phyloP scores from a whole-genome alignment of 1,140 invertebrate species.

The Hyles vespertilio region DNA sequence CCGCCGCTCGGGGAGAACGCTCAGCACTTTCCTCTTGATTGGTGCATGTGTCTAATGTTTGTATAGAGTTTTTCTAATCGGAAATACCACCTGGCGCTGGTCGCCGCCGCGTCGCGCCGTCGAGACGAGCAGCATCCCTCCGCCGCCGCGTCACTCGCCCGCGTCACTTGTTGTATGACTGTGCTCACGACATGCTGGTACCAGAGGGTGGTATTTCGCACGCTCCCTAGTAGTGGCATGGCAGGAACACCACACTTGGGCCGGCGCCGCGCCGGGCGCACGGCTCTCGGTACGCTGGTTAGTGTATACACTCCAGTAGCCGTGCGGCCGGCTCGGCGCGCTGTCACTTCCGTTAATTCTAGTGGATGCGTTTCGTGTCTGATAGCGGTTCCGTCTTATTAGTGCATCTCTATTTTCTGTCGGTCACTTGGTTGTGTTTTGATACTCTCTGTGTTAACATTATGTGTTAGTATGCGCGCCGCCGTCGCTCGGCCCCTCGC shows the following conservation, averaged over 20 bases:
- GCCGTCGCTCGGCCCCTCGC: conserved; percentile 4
- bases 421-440: conserved; percentile 43
- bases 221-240: conserved; percentile 64
- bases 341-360: neutral
- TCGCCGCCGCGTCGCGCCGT: conserved; percentile 11
- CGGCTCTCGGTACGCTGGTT: conserved; percentile 18
- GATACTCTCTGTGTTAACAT: conserved; percentile 37
- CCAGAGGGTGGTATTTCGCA: conserved; percentile 65
- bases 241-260: conserved; percentile 25
- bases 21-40: conserved; percentile 32
- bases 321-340: neutral
- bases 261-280: conserved; percentile 25
- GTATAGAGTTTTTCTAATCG: conserved; percentile 41
- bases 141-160: neutral
- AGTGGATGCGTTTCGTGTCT: neutral
- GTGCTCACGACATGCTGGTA: neutral
- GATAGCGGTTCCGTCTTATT: conserved; percentile 44
- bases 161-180: conserved; percentile 5
- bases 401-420: conserved; percentile 58
- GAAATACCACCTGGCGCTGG: conserved; percentile 62
- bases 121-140: conserved; percentile 14
- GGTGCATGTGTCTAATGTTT: conserved; percentile 64
- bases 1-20: conserved; percentile 7
- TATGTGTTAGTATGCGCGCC: conserved; percentile 39
- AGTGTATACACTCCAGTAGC: conserved; percentile 11